A percentile compares a stretch with the other conserved stretches of the same genome.
phyloP scores from a whole-genome alignment of 2,888 invertebrate genomes.

The Synergus gifuensis region DNA sequence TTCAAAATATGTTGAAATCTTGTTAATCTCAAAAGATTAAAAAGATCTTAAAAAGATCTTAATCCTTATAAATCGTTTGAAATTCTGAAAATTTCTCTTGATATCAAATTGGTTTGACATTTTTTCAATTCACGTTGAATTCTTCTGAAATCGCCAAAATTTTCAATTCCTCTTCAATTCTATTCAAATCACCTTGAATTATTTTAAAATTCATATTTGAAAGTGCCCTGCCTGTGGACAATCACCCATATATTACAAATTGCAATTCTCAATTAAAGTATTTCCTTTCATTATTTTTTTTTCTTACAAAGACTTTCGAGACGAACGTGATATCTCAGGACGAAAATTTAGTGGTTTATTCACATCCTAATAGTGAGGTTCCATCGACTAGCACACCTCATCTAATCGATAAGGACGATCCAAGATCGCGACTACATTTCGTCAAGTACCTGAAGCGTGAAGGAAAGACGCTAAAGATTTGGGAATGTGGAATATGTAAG shows the following conservation, averaged over 20 bases:
- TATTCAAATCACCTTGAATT: too few species aligned
- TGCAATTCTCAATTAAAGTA: neutral
- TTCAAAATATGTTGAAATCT: neutral
- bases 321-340: constrained; percentile 57
- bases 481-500: constrained; percentile 88
- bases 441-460: constrained; percentile 84
- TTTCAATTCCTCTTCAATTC: too few species aligned
- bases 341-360: constrained; percentile 61
- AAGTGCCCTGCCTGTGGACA: too few species aligned
- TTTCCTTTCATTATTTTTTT: neutral
- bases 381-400: constrained; percentile 54
- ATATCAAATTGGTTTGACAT: too few species aligned
- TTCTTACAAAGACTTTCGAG: constrained; percentile 61
- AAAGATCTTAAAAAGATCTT: too few species aligned
- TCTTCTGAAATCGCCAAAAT: too few species aligned
- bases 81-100: too few species aligned
- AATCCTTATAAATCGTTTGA: too few species aligned
- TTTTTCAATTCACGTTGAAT: too few species aligned
- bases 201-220: too few species aligned
- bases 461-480: constrained; percentile 84
- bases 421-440: constrained; percentile 82
- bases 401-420: constrained; percentile 81
- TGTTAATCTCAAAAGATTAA: too few species aligned
- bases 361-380: constrained; percentile 56
- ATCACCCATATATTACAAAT: neutral